These are phyloP conservation scores for Digitonthophagus gazella DNA, from an alignment of 2,888 invertebrate species.

Conservation along the genomic window DNA sequence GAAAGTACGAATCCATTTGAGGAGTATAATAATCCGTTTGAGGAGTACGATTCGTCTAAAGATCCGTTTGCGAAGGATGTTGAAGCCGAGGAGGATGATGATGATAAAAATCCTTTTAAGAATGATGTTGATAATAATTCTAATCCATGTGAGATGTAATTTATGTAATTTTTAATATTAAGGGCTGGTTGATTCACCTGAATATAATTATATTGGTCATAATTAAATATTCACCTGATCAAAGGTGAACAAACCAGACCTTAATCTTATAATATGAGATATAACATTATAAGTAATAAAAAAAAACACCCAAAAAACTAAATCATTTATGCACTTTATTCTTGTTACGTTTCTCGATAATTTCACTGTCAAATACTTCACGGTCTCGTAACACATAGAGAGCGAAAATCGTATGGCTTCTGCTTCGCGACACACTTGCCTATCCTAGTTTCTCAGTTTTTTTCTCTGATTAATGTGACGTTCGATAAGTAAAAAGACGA, in stretches of 20 bases:
- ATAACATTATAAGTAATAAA: background rate
- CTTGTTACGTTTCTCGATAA: slow-evolving; percentile 35
- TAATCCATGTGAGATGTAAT: slow-evolving; percentile 61
- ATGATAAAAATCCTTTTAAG: slow-evolving; percentile 58
- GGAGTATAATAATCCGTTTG: too few relatives aligned
- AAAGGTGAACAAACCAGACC: too few relatives aligned
- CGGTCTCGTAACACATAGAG: slow-evolving; percentile 39
- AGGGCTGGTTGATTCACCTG: too few relatives aligned
- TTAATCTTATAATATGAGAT: too few relatives aligned
- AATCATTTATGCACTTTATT: slow-evolving; percentile 27
- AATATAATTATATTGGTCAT: too few relatives aligned
- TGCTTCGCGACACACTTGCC: slow-evolving; percentile 32
- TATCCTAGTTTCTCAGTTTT: slow-evolving; percentile 23
- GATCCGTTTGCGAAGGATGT: slow-evolving; percentile 43
- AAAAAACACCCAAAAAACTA: background rate
- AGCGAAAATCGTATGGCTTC: slow-evolving; percentile 35
- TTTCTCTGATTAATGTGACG: background rate
- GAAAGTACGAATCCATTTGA: slow-evolving; percentile 26
- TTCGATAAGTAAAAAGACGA: background rate
- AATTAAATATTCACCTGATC: too few relatives aligned
- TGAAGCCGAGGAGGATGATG: slow-evolving; percentile 39
- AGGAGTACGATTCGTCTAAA: slow-evolving; percentile 18
- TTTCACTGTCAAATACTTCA: slow-evolving; percentile 36
- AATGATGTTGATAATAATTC: slow-evolving; percentile 73
- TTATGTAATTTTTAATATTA: too few relatives aligned